phyloP scores from a whole-genome alignment of 2,797 vertebrate genomes.

The Sebastes kiyomatsui region DNA sequence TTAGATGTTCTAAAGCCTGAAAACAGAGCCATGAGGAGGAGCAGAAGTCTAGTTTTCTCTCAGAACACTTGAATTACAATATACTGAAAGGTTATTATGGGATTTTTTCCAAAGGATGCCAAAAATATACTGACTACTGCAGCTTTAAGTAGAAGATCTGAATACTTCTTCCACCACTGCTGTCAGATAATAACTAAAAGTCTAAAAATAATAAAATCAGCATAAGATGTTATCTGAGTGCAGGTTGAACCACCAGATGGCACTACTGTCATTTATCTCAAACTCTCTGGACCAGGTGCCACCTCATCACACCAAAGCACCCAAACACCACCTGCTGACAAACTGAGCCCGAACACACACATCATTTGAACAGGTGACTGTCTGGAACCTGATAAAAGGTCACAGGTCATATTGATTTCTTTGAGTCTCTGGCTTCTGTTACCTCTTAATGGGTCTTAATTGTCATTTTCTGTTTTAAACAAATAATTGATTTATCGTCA shows the following conservation, averaged over 20 bases:
- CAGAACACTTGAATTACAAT: too few relatives aligned
- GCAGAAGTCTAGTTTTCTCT: too few relatives aligned
- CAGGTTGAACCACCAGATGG: not conserved
- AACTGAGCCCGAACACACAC: too few relatives aligned
- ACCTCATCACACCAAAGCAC: not conserved
- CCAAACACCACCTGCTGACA: too few relatives aligned
- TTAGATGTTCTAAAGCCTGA: too few relatives aligned
- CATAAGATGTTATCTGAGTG: not conserved
- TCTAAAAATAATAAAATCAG: too few relatives aligned
- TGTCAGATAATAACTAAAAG: not conserved
- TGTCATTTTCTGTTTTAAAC: not conserved
- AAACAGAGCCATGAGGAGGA: too few relatives aligned
- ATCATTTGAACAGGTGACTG: not conserved
- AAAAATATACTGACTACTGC: too few relatives aligned
- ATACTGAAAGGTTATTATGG: too few relatives aligned
- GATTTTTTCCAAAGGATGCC: too few relatives aligned
- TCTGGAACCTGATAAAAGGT: not conserved
- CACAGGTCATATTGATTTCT: not conserved
- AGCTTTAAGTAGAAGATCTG: not conserved
- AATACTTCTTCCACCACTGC: not conserved
- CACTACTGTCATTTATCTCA: not conserved
- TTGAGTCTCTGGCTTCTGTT: not conserved
- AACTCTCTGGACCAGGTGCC: not conserved
- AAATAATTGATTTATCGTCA: not conserved
- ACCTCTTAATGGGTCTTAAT: not conserved